Evolutionary conservation across 2,113 vertebrate species (phyloP), one percentile per base, ranked within the genome.

Genomic region (Hirundichthys speculiger): DNA sequence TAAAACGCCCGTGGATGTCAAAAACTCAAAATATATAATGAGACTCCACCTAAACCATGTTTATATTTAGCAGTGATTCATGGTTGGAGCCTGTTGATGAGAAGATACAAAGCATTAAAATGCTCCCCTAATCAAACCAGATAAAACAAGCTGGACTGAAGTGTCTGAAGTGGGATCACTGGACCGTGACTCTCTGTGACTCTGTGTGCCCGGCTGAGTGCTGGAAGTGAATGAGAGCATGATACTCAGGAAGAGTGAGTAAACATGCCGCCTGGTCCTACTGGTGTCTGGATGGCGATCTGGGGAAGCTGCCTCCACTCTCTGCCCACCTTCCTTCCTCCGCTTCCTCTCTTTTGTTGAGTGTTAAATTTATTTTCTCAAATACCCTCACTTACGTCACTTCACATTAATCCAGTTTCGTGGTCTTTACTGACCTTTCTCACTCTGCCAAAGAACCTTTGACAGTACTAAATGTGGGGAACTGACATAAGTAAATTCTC

Each of bases 41-140:
- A 72, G 63, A 22, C 82, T 69, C 76, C 73, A 67, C 71, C 75
- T 69, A 64, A 84, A 68, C 20, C 62, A 27, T 52, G 57, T 61
- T 85, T 84, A 77, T 71, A 77, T 86, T 69, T 85, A 85, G 77
- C 56, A 6, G 3, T 79, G 80, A 88, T 55, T 85, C 69, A 70
- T 34, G n/a, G 52, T 9, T 45, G 40, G 18, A 38, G 63, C 25
- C 7, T 58, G 20, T 16, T 27, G 42, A 77, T 46, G 6, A 10
- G n/a, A 43, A 60, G 40, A 48, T 3, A 41, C 48, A 53, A 47
- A 51, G 51, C 73, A 82, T 78, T 75, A 55, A 82, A 84, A 86
- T 79, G 41, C 69, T 72, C 69, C 46, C 66, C 60, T 73, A 80
- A 84, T 85, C 76, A 82, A 63, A 45, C 3, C 46, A 58, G 76